Evolutionary conservation across 1,140 invertebrate genomes (phyloP).

Genomic region (Sitobion miscanthi): DNA sequence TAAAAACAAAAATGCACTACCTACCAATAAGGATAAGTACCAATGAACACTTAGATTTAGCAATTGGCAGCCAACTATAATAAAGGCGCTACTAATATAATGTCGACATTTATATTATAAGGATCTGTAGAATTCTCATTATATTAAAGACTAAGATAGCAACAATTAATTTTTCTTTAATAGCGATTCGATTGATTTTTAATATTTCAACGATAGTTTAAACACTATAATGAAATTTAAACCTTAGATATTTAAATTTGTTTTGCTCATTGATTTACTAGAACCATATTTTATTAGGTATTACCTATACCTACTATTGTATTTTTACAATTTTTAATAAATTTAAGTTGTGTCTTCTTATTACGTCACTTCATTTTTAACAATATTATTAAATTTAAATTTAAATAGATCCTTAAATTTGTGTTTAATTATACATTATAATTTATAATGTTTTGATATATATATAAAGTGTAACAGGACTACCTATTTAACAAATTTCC

Average conservation of each 20-base stretch:
- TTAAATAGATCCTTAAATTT: not conserved
- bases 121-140: not conserved
- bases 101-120: not conserved
- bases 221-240: not conserved
- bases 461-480: not conserved
- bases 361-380: not conserved
- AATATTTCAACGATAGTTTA: not conserved
- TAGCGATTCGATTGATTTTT: not conserved
- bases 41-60: not conserved
- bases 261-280: not conserved
- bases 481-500: too few relatives aligned
- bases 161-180: too few relatives aligned
- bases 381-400: not conserved
- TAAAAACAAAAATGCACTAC: not conserved
- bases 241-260: not conserved
- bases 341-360: not conserved
- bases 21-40: not conserved
- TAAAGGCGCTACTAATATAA: not conserved
- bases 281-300: not conserved
- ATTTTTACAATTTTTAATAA: not conserved
- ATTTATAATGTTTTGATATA: not conserved
- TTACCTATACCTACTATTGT: not conserved
- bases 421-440: not conserved
- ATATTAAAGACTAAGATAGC: not conserved
- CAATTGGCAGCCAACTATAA: not conserved